phyloP scores from a whole-genome alignment of 2,113 vertebrate genomes.

The Progne subis region DNA sequence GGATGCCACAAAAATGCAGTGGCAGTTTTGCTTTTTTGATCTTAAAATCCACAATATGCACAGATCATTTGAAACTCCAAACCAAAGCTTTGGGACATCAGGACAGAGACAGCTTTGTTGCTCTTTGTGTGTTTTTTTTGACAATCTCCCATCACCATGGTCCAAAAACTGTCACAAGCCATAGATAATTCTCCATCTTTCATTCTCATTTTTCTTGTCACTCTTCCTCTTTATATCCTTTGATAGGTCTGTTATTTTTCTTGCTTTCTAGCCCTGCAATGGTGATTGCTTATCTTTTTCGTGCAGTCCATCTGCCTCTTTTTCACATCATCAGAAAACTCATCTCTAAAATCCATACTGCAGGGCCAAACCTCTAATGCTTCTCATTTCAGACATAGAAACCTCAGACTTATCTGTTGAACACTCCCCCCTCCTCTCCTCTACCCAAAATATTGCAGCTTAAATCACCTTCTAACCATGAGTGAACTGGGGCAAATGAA shows the following conservation, averaged over 20 bases:
- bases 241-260: constrained; percentile 9
- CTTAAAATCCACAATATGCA: neutral
- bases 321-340: neutral
- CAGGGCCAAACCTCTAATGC: neutral
- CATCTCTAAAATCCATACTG: neutral
- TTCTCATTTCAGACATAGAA: constrained; percentile 4
- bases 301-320: neutral
- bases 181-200: neutral
- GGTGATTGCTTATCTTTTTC: constrained; percentile 8
- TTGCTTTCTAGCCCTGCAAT: neutral
- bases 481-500: neutral
- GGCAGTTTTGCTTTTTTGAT: neutral
- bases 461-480: neutral
- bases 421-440: neutral
- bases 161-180: neutral
- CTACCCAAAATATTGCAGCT: neutral
- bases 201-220: neutral
- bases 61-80: neutral
- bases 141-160: neutral
- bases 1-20: neutral
- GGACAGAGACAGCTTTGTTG: neutral
- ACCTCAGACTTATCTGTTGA: neutral
- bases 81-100: neutral
- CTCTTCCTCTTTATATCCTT: neutral
- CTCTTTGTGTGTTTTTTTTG: neutral